Conservation (phyloP, 2,888 invertebrate genomes). For the Loripinus fragilis region DNA sequence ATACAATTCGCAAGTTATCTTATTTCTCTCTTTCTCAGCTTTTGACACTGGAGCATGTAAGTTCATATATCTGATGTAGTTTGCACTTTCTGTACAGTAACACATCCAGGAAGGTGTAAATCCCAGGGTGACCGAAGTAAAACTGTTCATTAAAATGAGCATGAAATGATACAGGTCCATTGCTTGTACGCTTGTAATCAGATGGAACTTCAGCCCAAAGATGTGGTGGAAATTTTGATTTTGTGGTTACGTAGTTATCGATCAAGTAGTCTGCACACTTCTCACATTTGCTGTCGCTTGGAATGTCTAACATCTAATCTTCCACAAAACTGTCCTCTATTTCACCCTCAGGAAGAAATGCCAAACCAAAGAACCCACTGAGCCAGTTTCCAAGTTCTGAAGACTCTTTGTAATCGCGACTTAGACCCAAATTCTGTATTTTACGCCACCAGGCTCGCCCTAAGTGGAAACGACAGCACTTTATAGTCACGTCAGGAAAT, state of each 20-base stretch:
- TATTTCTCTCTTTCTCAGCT: too few relatives aligned
- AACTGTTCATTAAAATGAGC: background rate
- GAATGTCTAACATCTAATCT: background rate
- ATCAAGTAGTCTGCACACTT: background rate
- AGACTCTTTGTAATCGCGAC: constrained; percentile 3
- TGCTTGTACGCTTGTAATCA: background rate
- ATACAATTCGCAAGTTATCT: too few relatives aligned
- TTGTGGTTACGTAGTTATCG: background rate
- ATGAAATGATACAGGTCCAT: background rate
- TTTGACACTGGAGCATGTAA: too few relatives aligned
- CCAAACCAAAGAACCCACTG: background rate
- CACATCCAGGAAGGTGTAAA: too few relatives aligned
- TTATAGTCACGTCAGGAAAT: background rate
- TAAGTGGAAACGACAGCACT: constrained; percentile 15
- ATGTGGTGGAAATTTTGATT: background rate
- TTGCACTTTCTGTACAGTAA: too few relatives aligned
- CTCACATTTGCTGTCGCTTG: background rate
- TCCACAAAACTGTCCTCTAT: background rate
- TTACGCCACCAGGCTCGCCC: constrained; percentile 17
- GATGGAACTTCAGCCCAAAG: constrained; percentile 3
- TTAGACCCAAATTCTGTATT: background rate
- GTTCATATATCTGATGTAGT: too few relatives aligned
- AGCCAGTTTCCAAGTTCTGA: constrained; percentile 7
- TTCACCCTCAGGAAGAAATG: constrained; percentile 10
- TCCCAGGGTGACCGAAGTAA: too few relatives aligned